A percentile compares a stretch with the other conserved stretches of the same genome.
phyloP scores from a whole-genome alignment of 1,140 invertebrate species.

The Lasioglossum baleicum region DNA sequence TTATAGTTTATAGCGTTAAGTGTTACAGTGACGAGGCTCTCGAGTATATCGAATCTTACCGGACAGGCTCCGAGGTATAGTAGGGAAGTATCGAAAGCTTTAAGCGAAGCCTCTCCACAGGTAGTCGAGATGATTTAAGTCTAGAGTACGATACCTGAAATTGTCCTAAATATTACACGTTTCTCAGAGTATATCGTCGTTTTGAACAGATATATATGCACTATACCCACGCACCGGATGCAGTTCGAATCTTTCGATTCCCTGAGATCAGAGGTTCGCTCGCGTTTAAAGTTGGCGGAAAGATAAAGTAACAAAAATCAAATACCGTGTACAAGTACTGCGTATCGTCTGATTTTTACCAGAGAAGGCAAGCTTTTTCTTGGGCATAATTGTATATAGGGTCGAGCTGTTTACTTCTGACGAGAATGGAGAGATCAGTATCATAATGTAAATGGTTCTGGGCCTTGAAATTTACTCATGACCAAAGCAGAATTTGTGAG shows the following conservation, averaged over 20 bases:
- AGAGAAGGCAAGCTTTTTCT: neutral
- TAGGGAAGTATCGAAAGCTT: constrained; percentile 30
- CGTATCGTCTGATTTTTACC: neutral
- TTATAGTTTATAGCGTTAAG: constrained; percentile 15
- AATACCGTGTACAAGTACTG: neutral
- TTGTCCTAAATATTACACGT: constrained; percentile 53
- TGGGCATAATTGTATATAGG: too few species aligned
- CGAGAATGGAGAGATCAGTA: too few species aligned
- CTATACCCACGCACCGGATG: constrained; percentile 19
- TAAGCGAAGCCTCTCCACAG: constrained; percentile 30
- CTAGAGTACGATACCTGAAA: constrained; percentile 41
- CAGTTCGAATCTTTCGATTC: constrained; percentile 3
- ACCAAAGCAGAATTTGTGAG: neutral
- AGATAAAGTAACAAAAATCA: neutral
- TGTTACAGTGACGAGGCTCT: constrained; percentile 20
- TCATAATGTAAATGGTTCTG: too few species aligned
- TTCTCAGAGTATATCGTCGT: constrained; percentile 60
- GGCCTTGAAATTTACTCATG: neutral
- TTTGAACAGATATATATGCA: constrained; percentile 51
- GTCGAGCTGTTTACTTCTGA: too few species aligned
- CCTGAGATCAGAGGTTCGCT: neutral
- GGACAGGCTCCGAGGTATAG: constrained; percentile 25
- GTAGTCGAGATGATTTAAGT: constrained; percentile 40
- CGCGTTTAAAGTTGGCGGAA: neutral
- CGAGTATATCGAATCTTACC: constrained; percentile 25